A percentile compares a stretch with the other conserved stretches of the same genome.
phyloP scores from a whole-genome alignment of 2,113 vertebrate species.

The Cottus gobio region DNA sequence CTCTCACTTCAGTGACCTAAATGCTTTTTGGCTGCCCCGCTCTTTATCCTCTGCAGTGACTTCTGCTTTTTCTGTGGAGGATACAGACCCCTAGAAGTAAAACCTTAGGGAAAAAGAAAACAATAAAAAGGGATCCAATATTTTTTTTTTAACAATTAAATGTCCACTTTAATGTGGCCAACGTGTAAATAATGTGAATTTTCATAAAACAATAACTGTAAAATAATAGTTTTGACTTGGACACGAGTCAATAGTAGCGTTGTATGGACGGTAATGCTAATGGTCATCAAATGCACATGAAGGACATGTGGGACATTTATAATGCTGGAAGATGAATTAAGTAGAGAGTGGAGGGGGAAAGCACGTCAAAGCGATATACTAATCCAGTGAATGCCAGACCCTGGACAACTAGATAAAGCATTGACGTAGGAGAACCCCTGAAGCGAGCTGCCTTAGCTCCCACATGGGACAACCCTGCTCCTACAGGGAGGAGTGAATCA shows the following conservation, averaged over 20 bases:
- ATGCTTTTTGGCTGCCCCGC: conserved; percentile 5
- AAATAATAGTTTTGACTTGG: neutral
- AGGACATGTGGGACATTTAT: neutral
- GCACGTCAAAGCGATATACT: neutral
- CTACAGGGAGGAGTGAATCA: neutral
- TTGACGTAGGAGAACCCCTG: neutral
- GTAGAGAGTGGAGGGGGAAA: neutral
- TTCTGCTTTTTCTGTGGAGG: neutral
- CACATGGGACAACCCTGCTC: neutral
- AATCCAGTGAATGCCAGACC: neutral
- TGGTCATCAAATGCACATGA: neutral
- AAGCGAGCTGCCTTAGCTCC: neutral
- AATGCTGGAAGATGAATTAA: neutral
- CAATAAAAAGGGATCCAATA: neutral
- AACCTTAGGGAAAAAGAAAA: neutral
- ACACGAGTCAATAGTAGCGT: neutral
- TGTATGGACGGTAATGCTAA: neutral
- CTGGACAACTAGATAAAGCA: no score
- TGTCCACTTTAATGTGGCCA: neutral
- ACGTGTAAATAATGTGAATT: neutral
- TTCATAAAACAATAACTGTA: neutral
- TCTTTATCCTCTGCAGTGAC: conserved; percentile 19
- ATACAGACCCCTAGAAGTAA: neutral
- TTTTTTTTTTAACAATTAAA: neutral
- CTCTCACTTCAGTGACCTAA: conserved; percentile 38